Conservation (phyloP, 2,797 vertebrate genomes). For the Cynopterus sphinx region DNA sequence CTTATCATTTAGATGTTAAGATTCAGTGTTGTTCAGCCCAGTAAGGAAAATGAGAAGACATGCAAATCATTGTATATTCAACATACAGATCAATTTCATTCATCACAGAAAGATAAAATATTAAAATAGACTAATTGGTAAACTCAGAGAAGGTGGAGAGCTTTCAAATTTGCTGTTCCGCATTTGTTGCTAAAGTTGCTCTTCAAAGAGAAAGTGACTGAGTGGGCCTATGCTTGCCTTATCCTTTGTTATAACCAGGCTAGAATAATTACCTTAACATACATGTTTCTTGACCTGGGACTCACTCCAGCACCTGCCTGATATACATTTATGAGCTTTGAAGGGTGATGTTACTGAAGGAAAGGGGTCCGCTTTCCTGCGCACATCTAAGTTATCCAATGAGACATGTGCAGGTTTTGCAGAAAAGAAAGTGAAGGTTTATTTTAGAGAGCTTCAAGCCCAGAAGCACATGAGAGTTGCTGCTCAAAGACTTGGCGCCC, state of each 20-base stretch:
- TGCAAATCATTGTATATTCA: neutral
- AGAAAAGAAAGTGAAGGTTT: too few species aligned
- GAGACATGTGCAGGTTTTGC: too few species aligned
- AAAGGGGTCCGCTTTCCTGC: too few species aligned
- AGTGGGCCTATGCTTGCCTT: neutral
- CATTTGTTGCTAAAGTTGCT: neutral
- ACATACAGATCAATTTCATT: neutral
- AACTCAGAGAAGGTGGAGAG: neutral
- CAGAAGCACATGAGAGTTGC: too few species aligned
- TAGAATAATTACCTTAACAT: constrained; percentile 14
- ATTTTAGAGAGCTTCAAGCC: too few species aligned
- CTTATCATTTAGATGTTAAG: neutral
- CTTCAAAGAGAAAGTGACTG: neutral
- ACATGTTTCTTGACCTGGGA: neutral
- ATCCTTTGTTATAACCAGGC: neutral
- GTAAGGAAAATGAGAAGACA: neutral
- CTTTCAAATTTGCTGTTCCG: neutral
- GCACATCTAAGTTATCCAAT: too few species aligned
- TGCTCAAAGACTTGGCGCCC: too few species aligned
- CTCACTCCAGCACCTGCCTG: neutral
- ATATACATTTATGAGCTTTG: neutral
- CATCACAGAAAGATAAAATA: neutral
- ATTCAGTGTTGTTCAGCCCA: neutral
- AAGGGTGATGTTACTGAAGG: neutral
- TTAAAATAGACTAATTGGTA: neutral